A percentile compares a stretch with the other conserved stretches of the same genome.
phyloP scores from a whole-genome alignment of 2,797 vertebrate species.

The Oryzias dopingdopingensis region DNA sequence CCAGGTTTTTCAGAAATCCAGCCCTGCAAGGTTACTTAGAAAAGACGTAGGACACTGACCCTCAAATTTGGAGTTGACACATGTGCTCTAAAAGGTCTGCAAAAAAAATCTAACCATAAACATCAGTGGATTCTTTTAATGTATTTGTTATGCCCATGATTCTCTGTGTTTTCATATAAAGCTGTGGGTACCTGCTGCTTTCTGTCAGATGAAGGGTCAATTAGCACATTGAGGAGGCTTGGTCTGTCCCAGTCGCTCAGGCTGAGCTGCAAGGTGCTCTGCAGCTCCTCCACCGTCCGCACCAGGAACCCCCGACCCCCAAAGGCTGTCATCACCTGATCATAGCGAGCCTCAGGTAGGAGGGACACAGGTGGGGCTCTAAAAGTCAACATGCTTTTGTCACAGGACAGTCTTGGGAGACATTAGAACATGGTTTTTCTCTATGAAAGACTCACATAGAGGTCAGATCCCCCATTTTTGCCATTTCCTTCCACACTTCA shows the following conservation, averaged over 20 bases:
- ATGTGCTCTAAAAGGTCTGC: too few relatives aligned
- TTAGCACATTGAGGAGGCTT: constrained; percentile 90
- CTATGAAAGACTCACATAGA: constrained; percentile 74
- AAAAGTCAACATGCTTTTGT: constrained; percentile 24
- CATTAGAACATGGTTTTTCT: neutral
- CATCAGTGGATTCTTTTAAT: neutral
- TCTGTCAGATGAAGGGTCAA: constrained; percentile 86
- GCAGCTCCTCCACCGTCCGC: constrained; percentile 85
- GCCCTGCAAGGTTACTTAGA: too few relatives aligned
- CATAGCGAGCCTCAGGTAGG: constrained; percentile 89
- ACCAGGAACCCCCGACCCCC: constrained; percentile 91
- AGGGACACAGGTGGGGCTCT: constrained; percentile 89
- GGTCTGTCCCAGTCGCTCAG: constrained; percentile 82
- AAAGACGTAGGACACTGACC: too few relatives aligned
- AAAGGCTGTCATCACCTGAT: constrained; percentile 89
- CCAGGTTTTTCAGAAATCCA: too few relatives aligned
- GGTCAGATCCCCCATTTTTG: constrained; percentile 82
- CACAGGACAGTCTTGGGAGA: neutral
- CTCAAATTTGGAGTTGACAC: too few relatives aligned
- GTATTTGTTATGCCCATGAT: neutral
- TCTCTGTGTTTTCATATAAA: neutral
- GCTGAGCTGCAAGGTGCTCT: constrained; percentile 78
- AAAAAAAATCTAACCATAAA: too few relatives aligned
- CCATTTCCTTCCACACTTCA: constrained; percentile 84
- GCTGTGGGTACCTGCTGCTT: constrained; percentile 85